phyloP scores from a whole-genome alignment of 92 coral and sea anemone genomes.

The Zoanthus sociatus region DNA sequence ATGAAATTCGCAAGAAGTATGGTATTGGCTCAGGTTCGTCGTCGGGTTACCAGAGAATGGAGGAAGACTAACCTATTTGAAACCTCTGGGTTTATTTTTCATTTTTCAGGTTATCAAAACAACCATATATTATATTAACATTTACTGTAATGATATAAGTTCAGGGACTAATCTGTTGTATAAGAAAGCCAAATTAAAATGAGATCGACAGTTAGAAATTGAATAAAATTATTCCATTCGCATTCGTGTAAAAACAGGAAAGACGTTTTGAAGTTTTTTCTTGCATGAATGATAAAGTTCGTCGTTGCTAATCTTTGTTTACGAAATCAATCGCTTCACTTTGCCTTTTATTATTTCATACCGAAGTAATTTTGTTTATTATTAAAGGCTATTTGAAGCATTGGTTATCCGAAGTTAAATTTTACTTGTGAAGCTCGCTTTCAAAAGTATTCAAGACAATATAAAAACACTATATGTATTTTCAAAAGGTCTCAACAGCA shows the following conservation, averaged over 20 bases:
- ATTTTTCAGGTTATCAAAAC: background rate
- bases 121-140: background rate
- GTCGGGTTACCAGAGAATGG: constrained; percentile 88
- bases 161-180: background rate
- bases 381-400: background rate
- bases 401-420: background rate
- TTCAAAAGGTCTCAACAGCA: too few relatives aligned
- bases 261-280: constrained; percentile 21
- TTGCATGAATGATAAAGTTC: background rate
- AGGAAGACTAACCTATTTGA: constrained; percentile 47
- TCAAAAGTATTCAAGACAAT: background rate
- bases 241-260: constrained; percentile 26
- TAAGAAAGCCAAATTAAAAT: background rate
- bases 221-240: background rate
- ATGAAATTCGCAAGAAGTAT: constrained; percentile 94
- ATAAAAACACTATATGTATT: too few relatives aligned
- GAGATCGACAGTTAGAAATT: background rate
- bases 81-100: background rate
- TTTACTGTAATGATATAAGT: background rate
- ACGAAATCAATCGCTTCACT: background rate
- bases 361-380: background rate
- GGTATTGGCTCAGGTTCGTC: constrained; percentile 86
- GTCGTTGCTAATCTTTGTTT: background rate
- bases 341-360: background rate
- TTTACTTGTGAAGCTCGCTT: background rate